phyloP scores from a whole-genome alignment of 2,888 invertebrate species.

The Epinotia ramella region DNA sequence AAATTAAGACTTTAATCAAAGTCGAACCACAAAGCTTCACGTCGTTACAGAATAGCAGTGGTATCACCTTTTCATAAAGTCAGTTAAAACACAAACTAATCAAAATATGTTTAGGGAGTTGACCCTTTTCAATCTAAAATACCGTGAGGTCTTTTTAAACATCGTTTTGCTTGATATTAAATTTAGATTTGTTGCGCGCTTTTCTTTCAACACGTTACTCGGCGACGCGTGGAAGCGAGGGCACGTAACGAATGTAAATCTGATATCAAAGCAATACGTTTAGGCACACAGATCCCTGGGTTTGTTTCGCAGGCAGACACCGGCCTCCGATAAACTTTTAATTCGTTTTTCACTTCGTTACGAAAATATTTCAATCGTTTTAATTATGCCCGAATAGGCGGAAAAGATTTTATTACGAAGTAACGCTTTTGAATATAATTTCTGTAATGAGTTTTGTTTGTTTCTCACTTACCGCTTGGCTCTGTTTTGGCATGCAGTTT shows the following conservation, averaged over 20 bases:
- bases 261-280: not conserved
- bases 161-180: not conserved
- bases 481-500: not conserved
- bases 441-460: slow-evolving; percentile 32
- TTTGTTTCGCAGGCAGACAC: slow-evolving; percentile 55
- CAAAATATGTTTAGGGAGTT: slow-evolving; percentile 22
- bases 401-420: slow-evolving; percentile 63
- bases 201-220: not conserved
- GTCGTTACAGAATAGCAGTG: not conserved
- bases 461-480: slow-evolving; percentile 9
- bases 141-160: not conserved
- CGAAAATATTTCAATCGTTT: slow-evolving; percentile 71
- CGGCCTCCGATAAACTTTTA: slow-evolving; percentile 71
- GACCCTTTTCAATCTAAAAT: slow-evolving; percentile 40
- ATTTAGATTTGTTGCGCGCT: not conserved
- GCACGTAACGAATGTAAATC: not conserved
- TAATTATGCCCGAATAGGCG: slow-evolving; percentile 66
- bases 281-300: not conserved
- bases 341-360: slow-evolving; percentile 77
- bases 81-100: slow-evolving; percentile 12
- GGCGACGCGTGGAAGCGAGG: not conserved
- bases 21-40: not conserved
- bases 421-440: slow-evolving; percentile 52
- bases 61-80: not conserved
- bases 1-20: too few species aligned